Conservation (phyloP, 2,888 invertebrate species). For the Pristionchus mayeri region DNA sequence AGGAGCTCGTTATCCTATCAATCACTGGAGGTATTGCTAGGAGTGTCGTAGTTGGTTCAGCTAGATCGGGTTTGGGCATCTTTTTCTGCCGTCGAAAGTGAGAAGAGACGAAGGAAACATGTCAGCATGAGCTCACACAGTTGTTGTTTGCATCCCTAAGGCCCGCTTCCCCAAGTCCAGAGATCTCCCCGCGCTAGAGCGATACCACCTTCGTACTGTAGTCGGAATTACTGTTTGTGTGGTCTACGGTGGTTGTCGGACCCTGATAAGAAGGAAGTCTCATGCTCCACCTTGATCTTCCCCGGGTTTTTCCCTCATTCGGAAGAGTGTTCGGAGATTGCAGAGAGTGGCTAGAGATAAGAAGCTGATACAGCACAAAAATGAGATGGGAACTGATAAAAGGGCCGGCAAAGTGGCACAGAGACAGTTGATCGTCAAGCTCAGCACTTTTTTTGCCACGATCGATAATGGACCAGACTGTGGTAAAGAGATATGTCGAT, state of each 20-base stretch:
- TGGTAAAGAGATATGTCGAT: constrained; percentile 10
- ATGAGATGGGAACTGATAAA: constrained; percentile 33
- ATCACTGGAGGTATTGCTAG: background rate
- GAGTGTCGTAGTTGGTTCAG: background rate
- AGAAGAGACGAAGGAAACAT: constrained; percentile 16
- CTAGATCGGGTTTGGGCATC: constrained; percentile 13
- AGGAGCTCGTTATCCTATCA: background rate
- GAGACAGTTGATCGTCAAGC: background rate
- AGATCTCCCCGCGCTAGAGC: background rate
- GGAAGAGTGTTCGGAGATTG: background rate
- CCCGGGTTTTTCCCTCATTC: too few species aligned
- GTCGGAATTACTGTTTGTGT: background rate
- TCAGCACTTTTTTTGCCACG: background rate
- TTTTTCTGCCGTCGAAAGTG: constrained; percentile 14
- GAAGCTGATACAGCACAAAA: constrained; percentile 38
- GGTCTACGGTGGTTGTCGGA: background rate
- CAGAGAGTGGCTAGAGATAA: background rate
- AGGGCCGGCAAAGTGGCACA: constrained; percentile 10
- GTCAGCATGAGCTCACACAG: constrained; percentile 17
- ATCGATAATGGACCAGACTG: background rate
- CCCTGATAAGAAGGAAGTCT: background rate
- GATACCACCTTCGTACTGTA: background rate
- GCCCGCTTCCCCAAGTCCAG: background rate
- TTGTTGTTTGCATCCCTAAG: constrained; percentile 32
- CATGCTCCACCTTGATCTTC: background rate